Evolutionary conservation across 53 echinoderm and acorn worm species (phyloP).

Genomic region (Antedon mediterranea): DNA sequence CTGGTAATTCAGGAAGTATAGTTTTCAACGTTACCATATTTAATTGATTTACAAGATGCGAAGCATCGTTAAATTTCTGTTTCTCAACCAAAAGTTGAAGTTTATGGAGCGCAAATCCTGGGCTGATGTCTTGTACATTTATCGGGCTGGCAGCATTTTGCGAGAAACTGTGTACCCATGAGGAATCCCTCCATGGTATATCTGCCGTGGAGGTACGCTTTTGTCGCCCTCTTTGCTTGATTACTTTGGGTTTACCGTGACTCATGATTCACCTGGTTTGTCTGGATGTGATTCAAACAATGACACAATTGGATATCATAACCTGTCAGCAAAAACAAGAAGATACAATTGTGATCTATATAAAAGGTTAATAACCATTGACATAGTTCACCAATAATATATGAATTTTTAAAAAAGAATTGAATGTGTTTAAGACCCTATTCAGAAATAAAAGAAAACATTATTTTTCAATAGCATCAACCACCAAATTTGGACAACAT

Average conservation of each 20-base stretch:
- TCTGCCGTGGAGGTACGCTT: not conserved
- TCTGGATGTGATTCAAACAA: not conserved
- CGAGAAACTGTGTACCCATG: constrained; percentile 82
- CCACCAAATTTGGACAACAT: too few species aligned
- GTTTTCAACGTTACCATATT: constrained; percentile 37
- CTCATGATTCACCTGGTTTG: not conserved
- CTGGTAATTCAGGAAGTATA: constrained; percentile 51
- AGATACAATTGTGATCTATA: too few species aligned
- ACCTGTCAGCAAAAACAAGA: not conserved
- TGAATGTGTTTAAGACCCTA: too few species aligned
- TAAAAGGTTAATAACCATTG: too few species aligned
- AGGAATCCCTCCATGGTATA: constrained; percentile 57
- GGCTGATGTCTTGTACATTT: constrained; percentile 58
- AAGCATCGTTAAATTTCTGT: constrained; percentile 64
- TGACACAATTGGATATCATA: not conserved
- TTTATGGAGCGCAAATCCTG: constrained; percentile 62
- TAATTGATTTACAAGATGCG: constrained; percentile 77
- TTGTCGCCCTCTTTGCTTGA: not conserved
- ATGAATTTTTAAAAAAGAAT: too few species aligned
- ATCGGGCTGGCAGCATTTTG: constrained; percentile 64
- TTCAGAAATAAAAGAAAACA: too few species aligned
- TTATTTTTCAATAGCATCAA: too few species aligned
- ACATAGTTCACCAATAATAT: too few species aligned
- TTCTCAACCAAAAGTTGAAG: constrained; percentile 72
- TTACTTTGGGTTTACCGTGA: not conserved